A percentile compares a stretch with the other conserved stretches of the same genome.
These are phyloP conservation scores for Merodon equestris DNA, from an alignment of 2,888 invertebrate species.

Conservation along the genomic window DNA sequence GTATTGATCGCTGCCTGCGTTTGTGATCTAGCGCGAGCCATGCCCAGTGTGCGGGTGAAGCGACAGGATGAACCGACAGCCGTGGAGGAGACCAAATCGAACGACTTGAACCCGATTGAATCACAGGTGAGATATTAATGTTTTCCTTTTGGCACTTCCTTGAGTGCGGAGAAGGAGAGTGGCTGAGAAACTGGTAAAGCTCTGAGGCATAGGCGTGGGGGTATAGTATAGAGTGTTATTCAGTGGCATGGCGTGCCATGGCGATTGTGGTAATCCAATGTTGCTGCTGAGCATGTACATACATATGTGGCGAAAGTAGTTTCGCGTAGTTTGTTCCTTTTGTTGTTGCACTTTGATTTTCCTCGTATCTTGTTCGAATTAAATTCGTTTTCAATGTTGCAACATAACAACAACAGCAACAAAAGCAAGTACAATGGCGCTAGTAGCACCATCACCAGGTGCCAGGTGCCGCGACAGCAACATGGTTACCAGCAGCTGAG, in stretches of 20 bases:
- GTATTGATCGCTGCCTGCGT: constrained; percentile 70
- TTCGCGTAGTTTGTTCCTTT: constrained; percentile 40
- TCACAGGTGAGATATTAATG: constrained; percentile 74
- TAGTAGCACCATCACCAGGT: no score
- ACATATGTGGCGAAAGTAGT: constrained; percentile 54
- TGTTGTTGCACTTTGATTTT: constrained; percentile 1
- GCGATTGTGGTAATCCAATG: constrained; percentile 25
- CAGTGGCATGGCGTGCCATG: not conserved
- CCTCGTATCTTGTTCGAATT: constrained; percentile 26
- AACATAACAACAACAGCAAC: constrained; percentile 43
- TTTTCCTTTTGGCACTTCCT: constrained; percentile 18
- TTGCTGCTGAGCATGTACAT: constrained; percentile 13
- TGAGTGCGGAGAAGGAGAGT: constrained; percentile 15
- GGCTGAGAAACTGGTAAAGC: constrained; percentile 37
- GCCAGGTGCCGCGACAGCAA: no score
- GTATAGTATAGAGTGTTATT: no score
- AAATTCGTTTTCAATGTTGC: constrained; percentile 62
- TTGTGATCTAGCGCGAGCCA: constrained; percentile 71
- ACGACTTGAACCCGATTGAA: constrained; percentile 77
- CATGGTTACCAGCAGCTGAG: constrained; percentile 18
- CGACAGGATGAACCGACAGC: constrained; percentile 72
- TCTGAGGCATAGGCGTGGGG: constrained; percentile 30
- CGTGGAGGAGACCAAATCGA: constrained; percentile 69
- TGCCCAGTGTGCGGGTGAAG: constrained; percentile 74
- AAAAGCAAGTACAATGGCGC: constrained; percentile 22